phyloP scores from a whole-genome alignment of 2,113 vertebrate species.

The Phylloscopus trochiloides region DNA sequence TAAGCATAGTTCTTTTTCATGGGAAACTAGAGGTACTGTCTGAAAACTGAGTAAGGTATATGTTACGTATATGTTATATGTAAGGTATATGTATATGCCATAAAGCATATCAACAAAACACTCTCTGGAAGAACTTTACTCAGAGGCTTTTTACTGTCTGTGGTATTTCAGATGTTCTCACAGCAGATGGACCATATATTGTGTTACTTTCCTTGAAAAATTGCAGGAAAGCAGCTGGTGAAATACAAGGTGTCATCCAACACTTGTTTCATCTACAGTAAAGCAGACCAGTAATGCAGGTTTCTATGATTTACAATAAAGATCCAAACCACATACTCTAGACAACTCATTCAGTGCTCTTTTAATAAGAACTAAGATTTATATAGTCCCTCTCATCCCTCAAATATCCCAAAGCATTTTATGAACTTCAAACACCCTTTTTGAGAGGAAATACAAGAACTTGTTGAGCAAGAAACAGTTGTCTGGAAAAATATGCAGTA shows the following conservation, averaged over 20 bases:
- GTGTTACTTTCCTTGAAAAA: conserved; percentile 23
- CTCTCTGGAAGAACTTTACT: conserved; percentile 15
- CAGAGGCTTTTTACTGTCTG: conserved; percentile 6
- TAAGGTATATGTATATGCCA: neutral
- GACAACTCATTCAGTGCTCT: conserved; percentile 14
- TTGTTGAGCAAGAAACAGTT: neutral
- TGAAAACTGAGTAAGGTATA: neutral
- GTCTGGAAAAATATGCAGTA: neutral
- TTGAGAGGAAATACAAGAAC: neutral
- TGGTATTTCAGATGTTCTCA: conserved; percentile 46
- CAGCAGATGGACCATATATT: conserved; percentile 28
- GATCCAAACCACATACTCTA: neutral
- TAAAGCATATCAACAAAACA: neutral
- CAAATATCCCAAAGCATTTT: conserved; percentile 24
- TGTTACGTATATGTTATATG: neutral
- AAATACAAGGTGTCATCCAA: conserved; percentile 41
- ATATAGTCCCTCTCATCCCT: neutral
- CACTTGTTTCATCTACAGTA: neutral
- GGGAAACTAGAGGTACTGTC: neutral
- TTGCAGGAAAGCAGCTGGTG: conserved; percentile 19
- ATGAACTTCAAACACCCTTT: neutral
- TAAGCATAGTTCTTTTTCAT: neutral
- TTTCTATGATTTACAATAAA: conserved; percentile 35
- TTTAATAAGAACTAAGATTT: conserved; percentile 37
- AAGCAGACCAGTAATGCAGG: conserved; percentile 23